Base-by-base conservation (phyloP, 2,113 vertebrate genomes). In the Irena cyanogastra region DNA sequence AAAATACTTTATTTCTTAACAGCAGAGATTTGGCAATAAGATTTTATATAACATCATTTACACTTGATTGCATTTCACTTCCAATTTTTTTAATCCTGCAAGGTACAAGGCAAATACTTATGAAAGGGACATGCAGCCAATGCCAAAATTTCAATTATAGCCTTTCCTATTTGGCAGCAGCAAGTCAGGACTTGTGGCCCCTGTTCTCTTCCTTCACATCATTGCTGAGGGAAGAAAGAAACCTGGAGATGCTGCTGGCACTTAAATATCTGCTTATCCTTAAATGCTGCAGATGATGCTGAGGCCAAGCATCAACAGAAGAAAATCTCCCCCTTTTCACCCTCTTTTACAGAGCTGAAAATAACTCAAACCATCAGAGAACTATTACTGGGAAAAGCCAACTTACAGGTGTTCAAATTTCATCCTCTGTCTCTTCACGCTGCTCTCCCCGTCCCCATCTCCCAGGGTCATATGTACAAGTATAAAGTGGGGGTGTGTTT, bases 1-100 rank as follows among this genome's bases (percentile, higher is more conserved):
- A 90, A 91, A 90, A 87, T 77, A 66, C 27, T 94, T 89, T 45
- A 23, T 65, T 94, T 94, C 91, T 76, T 74, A 75, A 97, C 93
- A 83, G 69, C 35, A 93, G 63, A 81, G 92, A 70, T 85, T 45
- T 92, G 92, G 97, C 77, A 96, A 53, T 63, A 81, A 93, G 66
- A 61, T 45, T 89, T 91, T 64, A 70, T 56, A 39, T 35, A 84
- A 75, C 70, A 81, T 39, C 68, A 57, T 69, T 88, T 91, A 59
- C 49, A 87, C 65, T 50, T 69, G 60, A 88, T 41, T 65, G 53
- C 28, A 39, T 81, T 91, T 90, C 64, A 71, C 59, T 87, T 63
- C 66, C 77, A 74, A 6, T 71, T 57, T 74, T 76, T 83, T 87
- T n/a, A 82, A 90, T 89, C 69, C 72, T 90, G 37, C 37, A 79